These are phyloP conservation scores for Rhingia rostrata DNA, from an alignment of 2,888 invertebrate genomes.

Conservation along the genomic window DNA sequence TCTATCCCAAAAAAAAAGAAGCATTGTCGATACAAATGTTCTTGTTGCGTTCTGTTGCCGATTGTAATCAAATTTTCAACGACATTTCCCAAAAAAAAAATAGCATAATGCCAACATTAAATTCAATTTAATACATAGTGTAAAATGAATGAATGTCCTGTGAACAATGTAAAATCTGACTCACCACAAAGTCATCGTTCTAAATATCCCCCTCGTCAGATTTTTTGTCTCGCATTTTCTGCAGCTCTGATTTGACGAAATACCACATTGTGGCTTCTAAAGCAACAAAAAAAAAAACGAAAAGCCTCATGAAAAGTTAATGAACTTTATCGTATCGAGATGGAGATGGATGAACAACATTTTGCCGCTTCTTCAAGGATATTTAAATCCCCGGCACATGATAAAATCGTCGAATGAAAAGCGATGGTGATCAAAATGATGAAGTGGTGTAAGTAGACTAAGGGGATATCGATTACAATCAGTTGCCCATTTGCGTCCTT, in stretches of 20 bases:
- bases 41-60: too few relatives aligned
- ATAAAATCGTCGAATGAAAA: constrained; percentile 63
- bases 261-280: constrained; percentile 9
- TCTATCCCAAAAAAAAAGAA: too few relatives aligned
- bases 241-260: constrained; percentile 8
- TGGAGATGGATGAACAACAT: constrained; percentile 37
- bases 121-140: too few relatives aligned
- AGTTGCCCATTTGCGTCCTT: constrained; percentile 67
- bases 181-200: constrained; percentile 24
- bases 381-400: constrained; percentile 61
- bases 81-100: too few relatives aligned
- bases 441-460: constrained; percentile 67
- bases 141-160: too few relatives aligned
- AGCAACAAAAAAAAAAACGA: constrained; percentile 6
- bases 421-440: constrained; percentile 72
- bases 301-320: constrained; percentile 56
- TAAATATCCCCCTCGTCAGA: constrained; percentile 16
- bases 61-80: too few relatives aligned
- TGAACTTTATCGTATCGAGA: constrained; percentile 54
- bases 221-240: constrained; percentile 25
- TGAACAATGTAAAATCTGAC: background rate
- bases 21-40: too few relatives aligned
- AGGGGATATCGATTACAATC: constrained; percentile 72
- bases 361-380: constrained; percentile 52
- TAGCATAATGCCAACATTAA: too few relatives aligned